phyloP scores from a whole-genome alignment of 30 jellyfish, hydroid and myxozoan genomes.

The Hydractinia echinata region DNA sequence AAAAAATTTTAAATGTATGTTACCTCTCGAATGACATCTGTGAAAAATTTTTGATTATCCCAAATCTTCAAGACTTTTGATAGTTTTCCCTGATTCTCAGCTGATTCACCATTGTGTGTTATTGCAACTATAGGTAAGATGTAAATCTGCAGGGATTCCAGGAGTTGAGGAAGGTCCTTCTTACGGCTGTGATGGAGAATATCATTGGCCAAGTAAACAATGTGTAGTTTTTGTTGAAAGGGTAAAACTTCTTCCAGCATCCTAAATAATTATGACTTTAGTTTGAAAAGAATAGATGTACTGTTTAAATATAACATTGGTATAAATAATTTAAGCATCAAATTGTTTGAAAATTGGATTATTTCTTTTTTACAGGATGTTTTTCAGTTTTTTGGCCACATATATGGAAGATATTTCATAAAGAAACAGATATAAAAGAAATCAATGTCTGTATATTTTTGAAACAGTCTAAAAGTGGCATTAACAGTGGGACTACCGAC shows the following conservation, averaged over 20 bases:
- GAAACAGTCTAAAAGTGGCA: too few relatives aligned
- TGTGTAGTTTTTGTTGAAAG: slow-evolving; percentile 71
- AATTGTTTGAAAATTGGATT: too few relatives aligned
- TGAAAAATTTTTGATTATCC: slow-evolving; percentile 75
- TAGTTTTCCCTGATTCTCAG: slow-evolving; percentile 64
- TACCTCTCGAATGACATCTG: slow-evolving; percentile 67
- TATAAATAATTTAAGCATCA: too few relatives aligned
- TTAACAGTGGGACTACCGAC: too few relatives aligned
- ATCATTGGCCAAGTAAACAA: slow-evolving; percentile 78
- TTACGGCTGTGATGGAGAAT: slow-evolving; percentile 88
- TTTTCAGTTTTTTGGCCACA: too few relatives aligned
- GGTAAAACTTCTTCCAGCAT: slow-evolving; percentile 44
- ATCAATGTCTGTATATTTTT: too few relatives aligned
- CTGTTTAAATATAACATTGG: too few relatives aligned
- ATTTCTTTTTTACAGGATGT: too few relatives aligned
- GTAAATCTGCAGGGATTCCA: slow-evolving; percentile 61
- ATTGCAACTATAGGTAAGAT: slow-evolving; percentile 61
- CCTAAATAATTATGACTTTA: neutral
- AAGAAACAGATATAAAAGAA: too few relatives aligned
- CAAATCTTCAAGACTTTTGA: slow-evolving; percentile 79
- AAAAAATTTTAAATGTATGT: neutral
- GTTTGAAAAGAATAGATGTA: too few relatives aligned
- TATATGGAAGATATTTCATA: too few relatives aligned
- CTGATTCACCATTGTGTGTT: slow-evolving; percentile 57
- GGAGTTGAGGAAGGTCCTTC: slow-evolving; percentile 69